Evolutionary conservation across 64 coral and sea anemone genomes (phyloP).

Genomic region (Cladopsammia gracilis): DNA sequence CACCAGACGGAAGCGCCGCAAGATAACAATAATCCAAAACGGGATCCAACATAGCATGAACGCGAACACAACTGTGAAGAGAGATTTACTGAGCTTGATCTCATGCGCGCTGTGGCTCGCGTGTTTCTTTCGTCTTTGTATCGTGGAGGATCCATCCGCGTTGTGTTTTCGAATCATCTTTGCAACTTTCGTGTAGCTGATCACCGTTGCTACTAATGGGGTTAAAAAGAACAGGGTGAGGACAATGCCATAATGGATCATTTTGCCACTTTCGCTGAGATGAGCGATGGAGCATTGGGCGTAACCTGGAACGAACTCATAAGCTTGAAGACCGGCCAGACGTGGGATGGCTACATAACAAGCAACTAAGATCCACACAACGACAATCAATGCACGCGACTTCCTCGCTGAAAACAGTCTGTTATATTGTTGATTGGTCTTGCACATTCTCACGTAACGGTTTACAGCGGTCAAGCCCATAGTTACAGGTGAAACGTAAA

Average conservation of each 20-base stretch:
- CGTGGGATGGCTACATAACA: not conserved
- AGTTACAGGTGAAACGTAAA: not conserved
- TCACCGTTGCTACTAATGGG: not conserved
- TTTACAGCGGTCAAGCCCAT: conserved; percentile 1
- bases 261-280: not conserved
- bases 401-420: not conserved
- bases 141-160: not conserved
- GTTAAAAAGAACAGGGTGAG: not conserved
- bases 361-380: not conserved
- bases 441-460: not conserved
- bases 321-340: not conserved
- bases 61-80: not conserved
- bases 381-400: not conserved
- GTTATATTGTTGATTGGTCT: not conserved
- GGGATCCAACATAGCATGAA: conserved; percentile 10
- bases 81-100: conserved; percentile 4
- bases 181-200: not conserved
- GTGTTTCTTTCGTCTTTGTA: not conserved
- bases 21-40: conserved; percentile 11
- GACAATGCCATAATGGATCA: not conserved
- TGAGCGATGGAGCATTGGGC: not conserved
- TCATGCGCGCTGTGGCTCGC: not conserved
- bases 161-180: conserved; percentile 8
- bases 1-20: not conserved
- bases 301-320: not conserved